Conservation (phyloP, 2,113 vertebrate genomes). For the Bambusicola thoracicus region DNA sequence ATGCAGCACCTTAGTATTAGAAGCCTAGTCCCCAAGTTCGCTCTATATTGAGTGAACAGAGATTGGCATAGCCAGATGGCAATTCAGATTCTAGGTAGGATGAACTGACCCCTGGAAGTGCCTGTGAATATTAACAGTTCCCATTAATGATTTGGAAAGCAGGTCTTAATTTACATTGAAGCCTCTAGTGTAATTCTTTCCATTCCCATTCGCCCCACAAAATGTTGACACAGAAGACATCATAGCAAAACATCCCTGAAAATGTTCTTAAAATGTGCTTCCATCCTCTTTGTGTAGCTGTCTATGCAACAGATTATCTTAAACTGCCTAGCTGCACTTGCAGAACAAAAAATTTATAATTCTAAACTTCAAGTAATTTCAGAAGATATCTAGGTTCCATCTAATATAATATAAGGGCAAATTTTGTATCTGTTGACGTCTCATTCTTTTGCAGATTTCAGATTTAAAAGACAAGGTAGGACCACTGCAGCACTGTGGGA, state of each 20-base stretch:
- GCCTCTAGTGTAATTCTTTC: background rate
- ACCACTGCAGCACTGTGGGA: background rate
- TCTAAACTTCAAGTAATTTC: background rate
- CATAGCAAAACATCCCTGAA: background rate
- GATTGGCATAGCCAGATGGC: conserved; percentile 63
- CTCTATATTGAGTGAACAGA: conserved; percentile 20
- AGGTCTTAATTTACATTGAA: conserved; percentile 55
- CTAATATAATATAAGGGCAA: background rate
- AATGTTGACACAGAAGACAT: background rate
- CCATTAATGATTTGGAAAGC: conserved; percentile 53
- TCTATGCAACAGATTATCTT: background rate
- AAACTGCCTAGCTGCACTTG: background rate
- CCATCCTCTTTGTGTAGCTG: background rate
- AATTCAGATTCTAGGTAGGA: conserved; percentile 57
- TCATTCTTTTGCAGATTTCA: background rate
- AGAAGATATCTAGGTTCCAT: background rate
- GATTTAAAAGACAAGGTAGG: background rate
- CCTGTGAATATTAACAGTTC: conserved; percentile 75
- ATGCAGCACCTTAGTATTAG: background rate
- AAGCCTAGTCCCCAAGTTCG: conserved; percentile 1
- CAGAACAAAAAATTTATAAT: background rate
- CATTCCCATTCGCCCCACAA: background rate
- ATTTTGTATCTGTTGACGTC: background rate
- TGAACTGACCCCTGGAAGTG: conserved; percentile 55
- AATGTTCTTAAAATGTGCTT: background rate